Base-by-base conservation (phyloP, 2,797 vertebrate genomes). In the Neoniphon sammara region DNA sequence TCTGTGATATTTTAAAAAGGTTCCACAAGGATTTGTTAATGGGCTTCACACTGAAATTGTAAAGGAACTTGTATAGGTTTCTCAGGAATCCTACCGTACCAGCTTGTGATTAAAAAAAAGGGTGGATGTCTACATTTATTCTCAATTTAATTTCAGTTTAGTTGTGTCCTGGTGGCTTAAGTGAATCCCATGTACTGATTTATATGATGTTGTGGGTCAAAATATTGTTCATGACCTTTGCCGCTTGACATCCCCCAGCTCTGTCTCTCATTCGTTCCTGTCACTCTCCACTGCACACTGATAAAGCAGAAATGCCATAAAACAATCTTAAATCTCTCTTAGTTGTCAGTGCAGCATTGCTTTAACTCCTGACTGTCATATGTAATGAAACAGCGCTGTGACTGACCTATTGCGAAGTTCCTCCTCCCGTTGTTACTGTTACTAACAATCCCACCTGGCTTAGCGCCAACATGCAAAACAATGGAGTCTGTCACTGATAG, bases 11-110 rank as follows among this genome's bases (percentile, higher is more conserved):
- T 85, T 77, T 64, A 7, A 78, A 80, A 42, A 82, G 77, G 63
- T 76, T 81, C 72, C 70, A 66, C 50, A 74, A 53, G 66, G 78
- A 53, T 77, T 74, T 81, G 65, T 81, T 80, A 66, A 57, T 80
- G 75, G 50, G 44, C 23, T 59, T 80, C 76, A 61, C 53, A 78
- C n/a, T 60, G 58, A 69, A 78, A 69, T 75, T 85, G 84, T 84
- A 74, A 83, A 83, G 66, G 44, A 70, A 50, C 53, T 52, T 74
- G 81, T 63, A 74, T 81, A 53, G n/a, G 59, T 52, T 31, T 75
- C 36, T 78, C 49, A 88, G 72, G 61, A 58, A 20, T 39, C 11
- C 46, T 15, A 46, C 25, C 25, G 25, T 27, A 27, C 25, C 25
- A 27, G 25, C 12, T 42, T 4, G 53, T 31, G 14, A 62, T 49